Percentiles rank a stretch among this genome's conserved stretches.
phyloP scores from a whole-genome alignment of 2,113 vertebrate species.

The Orthonyx spaldingii region DNA sequence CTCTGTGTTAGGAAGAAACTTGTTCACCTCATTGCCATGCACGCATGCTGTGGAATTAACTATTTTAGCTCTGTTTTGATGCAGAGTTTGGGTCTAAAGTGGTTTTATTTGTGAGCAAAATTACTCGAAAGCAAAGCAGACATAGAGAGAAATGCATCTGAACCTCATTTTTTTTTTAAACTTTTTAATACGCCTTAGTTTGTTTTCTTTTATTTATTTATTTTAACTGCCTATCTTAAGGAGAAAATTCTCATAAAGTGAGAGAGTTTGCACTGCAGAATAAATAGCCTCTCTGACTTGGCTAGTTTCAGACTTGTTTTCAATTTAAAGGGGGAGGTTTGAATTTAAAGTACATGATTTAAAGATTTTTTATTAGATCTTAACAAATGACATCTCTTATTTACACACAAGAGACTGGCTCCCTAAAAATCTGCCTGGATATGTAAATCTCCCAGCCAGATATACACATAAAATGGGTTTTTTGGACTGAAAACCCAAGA shows the following conservation, averaged over 20 bases:
- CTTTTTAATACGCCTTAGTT: background rate
- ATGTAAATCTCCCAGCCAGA: constrained; percentile 55
- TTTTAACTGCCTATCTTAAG: background rate
- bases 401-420: constrained; percentile 47
- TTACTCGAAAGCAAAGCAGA: background rate
- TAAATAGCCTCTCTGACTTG: background rate
- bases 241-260: constrained; percentile 15
- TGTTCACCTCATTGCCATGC: constrained; percentile 13
- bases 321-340: constrained; percentile 32
- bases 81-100: background rate
- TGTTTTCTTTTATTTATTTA: background rate
- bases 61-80: background rate
- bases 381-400: constrained; percentile 57
- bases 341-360: constrained; percentile 48
- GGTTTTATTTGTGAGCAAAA: background rate
- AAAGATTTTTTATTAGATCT: constrained; percentile 52
- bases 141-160: background rate
- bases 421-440: constrained; percentile 42
- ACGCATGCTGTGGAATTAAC: background rate
- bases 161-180: background rate
- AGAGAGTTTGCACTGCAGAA: background rate
- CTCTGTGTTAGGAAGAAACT: constrained; percentile 7
- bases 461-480: constrained; percentile 27
- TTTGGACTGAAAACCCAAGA: constrained; percentile 42
- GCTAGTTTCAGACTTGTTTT: constrained; percentile 18